Conservation (phyloP, 2,888 invertebrate species). For the Cerastis rubricosa region DNA sequence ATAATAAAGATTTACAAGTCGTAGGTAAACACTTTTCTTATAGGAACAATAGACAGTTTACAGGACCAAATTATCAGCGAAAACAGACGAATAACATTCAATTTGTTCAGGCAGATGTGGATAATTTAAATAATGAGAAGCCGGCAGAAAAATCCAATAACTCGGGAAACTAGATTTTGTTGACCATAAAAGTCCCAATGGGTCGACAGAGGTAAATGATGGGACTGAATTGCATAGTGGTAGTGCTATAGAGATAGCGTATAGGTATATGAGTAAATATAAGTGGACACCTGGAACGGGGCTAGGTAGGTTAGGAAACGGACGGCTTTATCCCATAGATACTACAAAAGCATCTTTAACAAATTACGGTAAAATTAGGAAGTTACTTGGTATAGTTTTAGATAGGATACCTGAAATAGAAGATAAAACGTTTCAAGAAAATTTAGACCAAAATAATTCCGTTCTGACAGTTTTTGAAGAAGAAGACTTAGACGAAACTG, state of each 20-base stretch:
- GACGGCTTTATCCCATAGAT: neutral
- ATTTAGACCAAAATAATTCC: too few relatives aligned
- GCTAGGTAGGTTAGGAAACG: neutral
- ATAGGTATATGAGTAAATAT: slow-evolving; percentile 1
- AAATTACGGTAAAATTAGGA: neutral
- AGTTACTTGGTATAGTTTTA: neutral
- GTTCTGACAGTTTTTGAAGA: neutral
- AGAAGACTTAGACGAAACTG: neutral
- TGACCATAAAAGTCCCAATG: neutral
- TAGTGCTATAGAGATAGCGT: neutral
- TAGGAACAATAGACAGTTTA: neutral
- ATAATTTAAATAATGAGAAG: neutral
- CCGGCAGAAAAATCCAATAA: neutral
- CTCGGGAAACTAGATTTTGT: neutral
- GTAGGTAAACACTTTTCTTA: neutral
- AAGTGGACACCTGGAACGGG: neutral
- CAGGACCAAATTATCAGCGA: neutral
- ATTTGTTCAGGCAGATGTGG: neutral
- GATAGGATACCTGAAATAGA: neutral
- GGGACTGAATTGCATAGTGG: neutral
- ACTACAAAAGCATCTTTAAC: neutral
- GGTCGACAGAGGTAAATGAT: neutral
- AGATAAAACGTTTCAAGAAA: neutral
- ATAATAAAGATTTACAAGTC: neutral
- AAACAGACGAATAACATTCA: neutral